These are phyloP conservation scores for Euthynnus affinis DNA, from an alignment of 2,797 vertebrate genomes.

Conservation along the genomic window DNA sequence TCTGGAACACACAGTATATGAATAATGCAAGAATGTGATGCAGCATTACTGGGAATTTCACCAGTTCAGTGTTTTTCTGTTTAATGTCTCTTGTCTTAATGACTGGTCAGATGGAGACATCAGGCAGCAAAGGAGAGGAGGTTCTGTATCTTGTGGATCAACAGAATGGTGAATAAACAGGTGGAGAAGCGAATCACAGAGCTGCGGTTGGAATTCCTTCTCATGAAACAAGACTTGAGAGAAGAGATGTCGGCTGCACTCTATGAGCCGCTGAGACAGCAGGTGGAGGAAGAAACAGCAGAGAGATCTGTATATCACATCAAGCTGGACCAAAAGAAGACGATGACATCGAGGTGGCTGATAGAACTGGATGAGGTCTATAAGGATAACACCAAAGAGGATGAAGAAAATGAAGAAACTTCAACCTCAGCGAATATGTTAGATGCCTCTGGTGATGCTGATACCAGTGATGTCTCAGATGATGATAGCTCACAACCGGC, in stretches of 20 bases:
- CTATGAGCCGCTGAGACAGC: neutral
- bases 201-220: slow-evolving; percentile 21
- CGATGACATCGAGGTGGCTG: neutral
- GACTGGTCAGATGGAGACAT: slow-evolving; percentile 1
- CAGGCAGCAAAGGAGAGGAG: neutral
- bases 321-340: neutral
- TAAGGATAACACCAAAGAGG: neutral
- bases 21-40: neutral
- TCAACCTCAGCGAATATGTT: neutral
- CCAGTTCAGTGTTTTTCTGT: neutral
- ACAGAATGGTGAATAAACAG: slow-evolving; percentile 27
- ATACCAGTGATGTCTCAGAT: neutral
- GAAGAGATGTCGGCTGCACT: slow-evolving; percentile 7
- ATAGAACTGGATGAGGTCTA: neutral
- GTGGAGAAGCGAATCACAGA: slow-evolving; percentile 28
- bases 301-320: neutral
- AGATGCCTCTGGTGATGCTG: neutral
- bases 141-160: slow-evolving; percentile 29
- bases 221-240: neutral
- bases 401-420: neutral
- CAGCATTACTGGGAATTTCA: neutral
- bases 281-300: neutral
- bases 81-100: slow-evolving; percentile 8
- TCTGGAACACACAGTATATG: neutral
- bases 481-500: neutral